These are phyloP conservation scores for Nothoprocta perdicaria DNA, from an alignment of 2,113 vertebrate genomes.

Conservation along the genomic window DNA sequence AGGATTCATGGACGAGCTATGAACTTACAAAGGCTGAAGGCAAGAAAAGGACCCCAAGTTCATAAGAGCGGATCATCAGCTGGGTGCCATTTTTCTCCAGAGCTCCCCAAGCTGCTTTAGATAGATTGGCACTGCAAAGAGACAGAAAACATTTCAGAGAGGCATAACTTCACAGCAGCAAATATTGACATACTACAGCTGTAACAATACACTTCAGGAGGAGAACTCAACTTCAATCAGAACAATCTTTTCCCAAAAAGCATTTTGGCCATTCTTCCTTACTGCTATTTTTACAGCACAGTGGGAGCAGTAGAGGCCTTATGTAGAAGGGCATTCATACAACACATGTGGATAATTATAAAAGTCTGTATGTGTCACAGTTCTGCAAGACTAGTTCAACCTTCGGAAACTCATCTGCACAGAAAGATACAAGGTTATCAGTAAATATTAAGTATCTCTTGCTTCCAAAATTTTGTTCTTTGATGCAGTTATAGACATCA, in stretches of 20 bases:
- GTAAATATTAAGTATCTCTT: not conserved
- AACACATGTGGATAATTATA: slow-evolving; percentile 19
- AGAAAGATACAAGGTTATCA: not conserved
- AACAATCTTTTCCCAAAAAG: not conserved
- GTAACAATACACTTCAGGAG: not conserved
- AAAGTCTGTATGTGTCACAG: not conserved
- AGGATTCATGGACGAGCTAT: not conserved
- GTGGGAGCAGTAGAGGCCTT: not conserved
- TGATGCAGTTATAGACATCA: not conserved
- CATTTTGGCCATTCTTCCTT: not conserved
- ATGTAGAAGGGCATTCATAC: not conserved
- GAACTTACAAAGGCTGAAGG: slow-evolving; percentile 93
- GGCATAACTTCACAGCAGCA: not conserved
- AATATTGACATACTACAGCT: not conserved
- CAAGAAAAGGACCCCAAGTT: slow-evolving; percentile 94
- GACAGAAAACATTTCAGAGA: not conserved
- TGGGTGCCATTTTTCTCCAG: slow-evolving; percentile 93
- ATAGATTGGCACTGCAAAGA: slow-evolving; percentile 90
- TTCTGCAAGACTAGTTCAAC: not conserved
- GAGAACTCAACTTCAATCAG: not conserved
- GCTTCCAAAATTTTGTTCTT: not conserved
- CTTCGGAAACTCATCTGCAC: not conserved
- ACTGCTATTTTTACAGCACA: slow-evolving; percentile 29
- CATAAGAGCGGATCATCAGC: slow-evolving; percentile 96
- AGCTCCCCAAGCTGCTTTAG: slow-evolving; percentile 96